Evolutionary conservation across 2,797 vertebrate genomes (phyloP).

Genomic region (Sebastes oblongus): DNA sequence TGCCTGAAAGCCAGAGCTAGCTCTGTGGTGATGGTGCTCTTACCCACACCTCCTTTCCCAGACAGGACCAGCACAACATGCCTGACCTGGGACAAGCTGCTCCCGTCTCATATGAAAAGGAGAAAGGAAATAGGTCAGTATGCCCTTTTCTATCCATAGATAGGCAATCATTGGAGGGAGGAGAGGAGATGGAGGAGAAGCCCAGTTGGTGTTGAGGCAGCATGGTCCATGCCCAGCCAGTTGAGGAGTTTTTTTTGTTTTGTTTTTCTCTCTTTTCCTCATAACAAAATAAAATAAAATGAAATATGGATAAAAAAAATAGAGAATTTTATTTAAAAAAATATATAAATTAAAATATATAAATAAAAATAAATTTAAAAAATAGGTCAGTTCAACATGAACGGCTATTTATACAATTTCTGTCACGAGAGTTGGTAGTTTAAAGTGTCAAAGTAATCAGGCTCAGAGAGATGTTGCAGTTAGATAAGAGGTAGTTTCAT

Average conservation of each 20-base stretch:
- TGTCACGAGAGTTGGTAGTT: rapidly evolving
- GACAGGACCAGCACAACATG: slow-evolving; percentile 92
- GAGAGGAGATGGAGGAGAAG: no score
- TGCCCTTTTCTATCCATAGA: no score
- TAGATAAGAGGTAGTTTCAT: not conserved
- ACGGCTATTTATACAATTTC: not conserved
- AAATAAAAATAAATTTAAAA: no score
- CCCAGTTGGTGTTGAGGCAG: no score
- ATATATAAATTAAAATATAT: no score
- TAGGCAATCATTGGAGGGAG: no score
- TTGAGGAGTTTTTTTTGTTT: no score
- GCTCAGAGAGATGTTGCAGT: not conserved
- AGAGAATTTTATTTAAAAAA: no score
- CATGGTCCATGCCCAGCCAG: no score
- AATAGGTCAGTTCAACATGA: not conserved
- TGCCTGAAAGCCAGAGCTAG: slow-evolving; percentile 88
- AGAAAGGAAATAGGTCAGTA: not conserved
- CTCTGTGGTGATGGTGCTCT: slow-evolving; percentile 92
- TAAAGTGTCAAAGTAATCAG: not conserved
- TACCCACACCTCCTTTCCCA: slow-evolving; percentile 95
- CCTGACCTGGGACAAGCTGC: slow-evolving; percentile 82
- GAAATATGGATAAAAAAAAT: no score
- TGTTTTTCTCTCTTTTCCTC: no score
- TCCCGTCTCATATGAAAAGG: slow-evolving; percentile 55
- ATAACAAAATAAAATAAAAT: no score